A percentile compares a stretch with the other conserved stretches of the same genome.
Conservation (phyloP, 2,888 invertebrate genomes). For the Eristalis arbustorum region DNA sequence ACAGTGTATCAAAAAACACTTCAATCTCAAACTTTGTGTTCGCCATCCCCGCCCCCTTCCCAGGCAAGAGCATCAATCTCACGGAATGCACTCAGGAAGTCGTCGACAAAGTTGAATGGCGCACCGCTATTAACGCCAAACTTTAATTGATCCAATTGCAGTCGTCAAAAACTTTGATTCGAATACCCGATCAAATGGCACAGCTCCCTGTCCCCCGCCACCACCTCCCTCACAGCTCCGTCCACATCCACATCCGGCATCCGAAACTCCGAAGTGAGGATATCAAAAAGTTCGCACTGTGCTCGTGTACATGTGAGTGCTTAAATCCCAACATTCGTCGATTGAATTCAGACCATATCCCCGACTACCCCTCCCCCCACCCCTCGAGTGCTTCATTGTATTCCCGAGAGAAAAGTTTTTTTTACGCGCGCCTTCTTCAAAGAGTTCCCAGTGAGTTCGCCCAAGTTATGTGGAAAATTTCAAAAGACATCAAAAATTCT, state of each 20-base stretch:
- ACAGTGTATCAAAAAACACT: neutral
- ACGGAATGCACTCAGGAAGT: neutral
- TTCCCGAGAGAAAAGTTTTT: conserved; percentile 20
- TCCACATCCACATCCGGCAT: neutral
- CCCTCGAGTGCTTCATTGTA: conserved; percentile 21
- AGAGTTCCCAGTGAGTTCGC: conserved; percentile 14
- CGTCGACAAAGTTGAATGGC: neutral
- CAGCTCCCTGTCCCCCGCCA: neutral
- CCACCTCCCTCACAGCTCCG: neutral
- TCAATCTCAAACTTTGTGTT: neutral
- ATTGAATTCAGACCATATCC: conserved; percentile 26
- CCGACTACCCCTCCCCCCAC: neutral
- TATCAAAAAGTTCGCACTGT: neutral
- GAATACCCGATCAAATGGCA: conserved; percentile 17
- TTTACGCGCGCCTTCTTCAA: conserved; percentile 38
- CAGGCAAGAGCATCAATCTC: neutral
- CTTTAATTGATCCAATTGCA: conserved; percentile 38
- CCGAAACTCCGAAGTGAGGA: neutral
- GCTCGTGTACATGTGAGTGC: neutral
- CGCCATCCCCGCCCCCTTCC: neutral
- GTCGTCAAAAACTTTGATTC: conserved; percentile 35
- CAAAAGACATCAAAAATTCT: conserved; percentile 63
- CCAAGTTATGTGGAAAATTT: conserved; percentile 59
- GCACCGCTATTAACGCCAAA: conserved; percentile 3
- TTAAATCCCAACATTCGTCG: conserved; percentile 13